A percentile compares a stretch with the other conserved stretches of the same genome.
Conservation (phyloP, 1,140 invertebrate genomes). For the Trichomalopsis sarcophagae region DNA sequence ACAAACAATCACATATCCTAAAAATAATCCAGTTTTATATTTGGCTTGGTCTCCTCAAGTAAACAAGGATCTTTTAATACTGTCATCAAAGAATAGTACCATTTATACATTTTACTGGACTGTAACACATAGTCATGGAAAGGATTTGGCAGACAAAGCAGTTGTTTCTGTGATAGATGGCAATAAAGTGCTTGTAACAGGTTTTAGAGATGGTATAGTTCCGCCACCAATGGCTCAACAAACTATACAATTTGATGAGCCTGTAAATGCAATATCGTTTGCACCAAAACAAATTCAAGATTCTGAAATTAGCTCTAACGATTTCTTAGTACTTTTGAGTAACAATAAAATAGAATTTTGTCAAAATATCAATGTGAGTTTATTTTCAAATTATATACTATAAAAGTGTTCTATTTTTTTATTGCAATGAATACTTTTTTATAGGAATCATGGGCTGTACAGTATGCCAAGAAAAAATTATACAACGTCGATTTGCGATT, state of each 20-base stretch:
- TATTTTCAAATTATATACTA: background rate
- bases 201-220: slow-evolving; percentile 82
- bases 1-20: slow-evolving; percentile 78
- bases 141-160: slow-evolving; percentile 74
- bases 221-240: slow-evolving; percentile 90
- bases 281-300: slow-evolving; percentile 66
- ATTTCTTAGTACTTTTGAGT: slow-evolving; percentile 62
- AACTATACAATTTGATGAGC: slow-evolving; percentile 75
- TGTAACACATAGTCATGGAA: slow-evolving; percentile 76
- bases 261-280: slow-evolving; percentile 80
- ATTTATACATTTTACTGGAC: slow-evolving; percentile 80
- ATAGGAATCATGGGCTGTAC: slow-evolving; percentile 54
- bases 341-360: slow-evolving; percentile 63
- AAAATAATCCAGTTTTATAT: slow-evolving; percentile 71
- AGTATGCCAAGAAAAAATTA: slow-evolving; percentile 58
- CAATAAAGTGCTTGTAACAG: slow-evolving; percentile 82
- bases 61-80: slow-evolving; percentile 63
- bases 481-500: slow-evolving; percentile 55
- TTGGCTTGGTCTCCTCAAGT: slow-evolving; percentile 76
- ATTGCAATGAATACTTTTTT: slow-evolving; percentile 1
- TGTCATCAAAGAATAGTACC: slow-evolving; percentile 75
- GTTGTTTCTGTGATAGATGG: slow-evolving; percentile 88
- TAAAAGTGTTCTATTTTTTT: background rate
- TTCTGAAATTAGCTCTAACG: slow-evolving; percentile 68
- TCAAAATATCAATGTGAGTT: slow-evolving; percentile 59